Percentiles rank a stretch among this genome's conserved stretches.
phyloP scores from a whole-genome alignment of 2,797 vertebrate species.

The Tragelaphus oryx region DNA sequence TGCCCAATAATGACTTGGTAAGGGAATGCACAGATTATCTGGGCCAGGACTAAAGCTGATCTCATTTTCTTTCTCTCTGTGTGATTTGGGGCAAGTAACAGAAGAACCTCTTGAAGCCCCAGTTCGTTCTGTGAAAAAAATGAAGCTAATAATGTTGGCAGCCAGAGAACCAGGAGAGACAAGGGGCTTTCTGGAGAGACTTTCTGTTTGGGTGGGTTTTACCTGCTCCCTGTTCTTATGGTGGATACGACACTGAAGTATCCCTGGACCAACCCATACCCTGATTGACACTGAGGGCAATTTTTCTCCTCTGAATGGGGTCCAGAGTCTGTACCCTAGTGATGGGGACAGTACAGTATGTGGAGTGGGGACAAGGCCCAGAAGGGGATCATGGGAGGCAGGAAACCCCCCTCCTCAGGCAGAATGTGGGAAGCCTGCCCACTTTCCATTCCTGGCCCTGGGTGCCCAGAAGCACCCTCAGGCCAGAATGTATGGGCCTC shows the following conservation, averaged over 20 bases:
- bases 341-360: background rate
- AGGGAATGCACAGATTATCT: background rate
- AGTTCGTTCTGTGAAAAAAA: background rate
- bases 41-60: background rate
- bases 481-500: background rate
- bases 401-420: background rate
- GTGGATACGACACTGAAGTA: background rate
- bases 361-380: background rate
- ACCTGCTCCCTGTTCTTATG: background rate
- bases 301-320: background rate
- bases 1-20: background rate
- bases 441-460: background rate
- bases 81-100: background rate
- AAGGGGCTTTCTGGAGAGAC: fast-evolving
- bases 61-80: background rate
- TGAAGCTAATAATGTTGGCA: background rate
- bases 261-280: background rate
- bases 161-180: background rate
- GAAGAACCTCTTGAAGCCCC: background rate
- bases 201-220: background rate
- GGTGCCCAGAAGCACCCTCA: background rate
- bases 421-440: background rate
- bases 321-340: background rate
- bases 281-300: background rate
- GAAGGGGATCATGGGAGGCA: background rate